These are phyloP conservation scores for Probaryconus sp. DNA, from an alignment of 1,140 invertebrate species.

Conservation along the genomic window DNA sequence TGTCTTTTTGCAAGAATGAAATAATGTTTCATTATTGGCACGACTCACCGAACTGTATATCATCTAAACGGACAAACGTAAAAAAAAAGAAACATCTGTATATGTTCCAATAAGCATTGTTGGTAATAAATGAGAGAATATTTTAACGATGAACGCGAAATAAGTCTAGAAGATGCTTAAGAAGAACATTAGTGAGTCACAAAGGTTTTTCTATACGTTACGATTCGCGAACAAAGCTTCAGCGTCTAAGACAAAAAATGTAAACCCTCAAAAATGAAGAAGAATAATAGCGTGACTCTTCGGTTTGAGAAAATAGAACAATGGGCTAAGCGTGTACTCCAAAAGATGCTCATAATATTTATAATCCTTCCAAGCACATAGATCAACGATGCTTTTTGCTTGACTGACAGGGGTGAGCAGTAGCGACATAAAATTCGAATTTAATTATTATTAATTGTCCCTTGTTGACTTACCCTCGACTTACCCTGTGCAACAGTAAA, in stretches of 20 bases:
- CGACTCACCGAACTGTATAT: too few relatives aligned
- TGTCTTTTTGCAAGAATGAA: too few relatives aligned
- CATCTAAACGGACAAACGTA: too few relatives aligned
- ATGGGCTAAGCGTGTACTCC: constrained; percentile 54
- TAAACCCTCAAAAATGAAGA: constrained; percentile 39
- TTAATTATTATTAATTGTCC: constrained; percentile 74
- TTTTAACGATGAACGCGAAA: constrained; percentile 16
- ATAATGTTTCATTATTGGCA: too few relatives aligned
- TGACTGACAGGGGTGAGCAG: constrained; percentile 64
- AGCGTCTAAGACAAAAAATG: constrained; percentile 52
- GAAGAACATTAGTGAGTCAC: constrained; percentile 29
- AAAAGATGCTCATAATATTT: constrained; percentile 70
- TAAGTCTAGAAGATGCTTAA: constrained; percentile 39
- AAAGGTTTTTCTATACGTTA: constrained; percentile 26
- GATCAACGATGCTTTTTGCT: constrained; percentile 73
- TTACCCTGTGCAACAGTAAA: constrained; percentile 42
- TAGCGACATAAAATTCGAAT: constrained; percentile 67
- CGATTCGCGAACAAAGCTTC: constrained; percentile 38
- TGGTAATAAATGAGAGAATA: constrained; percentile 40
- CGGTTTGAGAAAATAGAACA: constrained; percentile 56
- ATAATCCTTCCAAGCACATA: constrained; percentile 63
- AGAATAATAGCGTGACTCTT: constrained; percentile 47
- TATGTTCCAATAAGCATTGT: constrained; percentile 19
- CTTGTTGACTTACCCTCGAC: constrained; percentile 53
- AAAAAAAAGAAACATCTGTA: constrained; percentile 31